These are phyloP conservation scores for Colaptes auratus DNA, from an alignment of 2,113 vertebrate species.

Conservation along the genomic window DNA sequence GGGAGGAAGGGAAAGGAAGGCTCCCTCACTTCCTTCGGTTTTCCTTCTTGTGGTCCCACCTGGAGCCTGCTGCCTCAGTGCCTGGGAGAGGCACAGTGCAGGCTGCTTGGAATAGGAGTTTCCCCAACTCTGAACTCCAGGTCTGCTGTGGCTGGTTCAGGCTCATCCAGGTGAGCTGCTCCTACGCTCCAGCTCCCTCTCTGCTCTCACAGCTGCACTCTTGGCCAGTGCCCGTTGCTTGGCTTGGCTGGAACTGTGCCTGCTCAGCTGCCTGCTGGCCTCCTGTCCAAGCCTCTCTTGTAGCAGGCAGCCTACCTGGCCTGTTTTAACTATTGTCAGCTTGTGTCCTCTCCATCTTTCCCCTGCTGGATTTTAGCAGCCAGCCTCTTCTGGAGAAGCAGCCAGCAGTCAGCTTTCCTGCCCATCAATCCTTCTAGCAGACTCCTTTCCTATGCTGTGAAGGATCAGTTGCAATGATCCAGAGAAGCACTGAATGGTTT, in stretches of 20 bases:
- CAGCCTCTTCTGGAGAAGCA: not conserved
- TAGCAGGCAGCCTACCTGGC: not conserved
- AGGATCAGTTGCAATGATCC: not conserved
- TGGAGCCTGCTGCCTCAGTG: not conserved
- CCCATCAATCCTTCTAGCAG: not conserved
- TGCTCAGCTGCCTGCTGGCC: not conserved
- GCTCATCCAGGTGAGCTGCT: not conserved
- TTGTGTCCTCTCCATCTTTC: not conserved
- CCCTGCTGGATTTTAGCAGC: not conserved
- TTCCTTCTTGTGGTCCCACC: not conserved
- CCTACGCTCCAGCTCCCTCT: not conserved
- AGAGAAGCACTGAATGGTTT: too few relatives aligned
- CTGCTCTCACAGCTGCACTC: not conserved
- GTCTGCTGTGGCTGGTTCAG: not conserved
- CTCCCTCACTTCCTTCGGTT: not conserved
- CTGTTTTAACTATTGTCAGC: not conserved
- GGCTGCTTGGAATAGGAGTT: not conserved
- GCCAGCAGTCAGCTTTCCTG: not conserved
- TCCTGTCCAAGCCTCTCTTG: not conserved
- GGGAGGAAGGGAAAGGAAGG: not conserved
- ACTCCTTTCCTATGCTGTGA: not conserved
- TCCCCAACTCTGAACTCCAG: not conserved
- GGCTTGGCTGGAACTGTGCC: conserved; percentile 11
- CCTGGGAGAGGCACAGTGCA: not conserved
- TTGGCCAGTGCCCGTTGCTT: not conserved